phyloP scores from a whole-genome alignment of 2,797 vertebrate genomes.

The Chiloscyllium punctatum region DNA sequence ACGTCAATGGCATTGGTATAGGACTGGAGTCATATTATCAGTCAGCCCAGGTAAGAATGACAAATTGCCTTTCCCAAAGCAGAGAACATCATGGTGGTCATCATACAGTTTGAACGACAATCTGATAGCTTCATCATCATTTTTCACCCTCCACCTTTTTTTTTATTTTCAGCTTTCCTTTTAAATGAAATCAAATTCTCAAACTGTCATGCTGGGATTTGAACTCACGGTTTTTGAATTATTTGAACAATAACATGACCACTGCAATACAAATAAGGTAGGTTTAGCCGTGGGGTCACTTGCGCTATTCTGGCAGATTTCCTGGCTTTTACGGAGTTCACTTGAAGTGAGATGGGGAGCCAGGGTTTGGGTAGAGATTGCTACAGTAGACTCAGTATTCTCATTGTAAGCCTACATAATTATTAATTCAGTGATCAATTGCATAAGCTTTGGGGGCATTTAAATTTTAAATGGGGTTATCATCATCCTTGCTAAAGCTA shows the following conservation, averaged over 20 bases:
- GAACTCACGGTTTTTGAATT: neutral
- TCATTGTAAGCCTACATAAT: neutral
- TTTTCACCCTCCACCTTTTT: neutral
- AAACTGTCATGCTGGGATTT: neutral
- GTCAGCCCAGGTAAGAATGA: neutral
- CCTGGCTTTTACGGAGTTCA: neutral
- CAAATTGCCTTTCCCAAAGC: neutral
- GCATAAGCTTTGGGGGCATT: neutral
- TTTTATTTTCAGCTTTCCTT: neutral
- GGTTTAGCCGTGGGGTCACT: neutral
- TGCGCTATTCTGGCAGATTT: neutral
- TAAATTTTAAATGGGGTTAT: neutral
- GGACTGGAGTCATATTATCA: no score
- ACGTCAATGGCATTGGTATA: neutral
- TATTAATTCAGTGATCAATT: slow-evolving; percentile 15
- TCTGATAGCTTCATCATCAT: neutral
- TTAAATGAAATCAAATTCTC: neutral
- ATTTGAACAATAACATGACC: neutral
- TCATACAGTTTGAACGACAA: neutral
- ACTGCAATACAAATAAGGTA: no score
- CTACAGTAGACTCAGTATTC: neutral
- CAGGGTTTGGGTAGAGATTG: neutral
- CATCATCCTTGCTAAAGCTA: neutral
- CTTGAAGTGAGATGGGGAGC: neutral
- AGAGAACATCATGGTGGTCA: neutral